phyloP scores from a whole-genome alignment of 1,140 invertebrate species.

The Prorops nasuta region DNA sequence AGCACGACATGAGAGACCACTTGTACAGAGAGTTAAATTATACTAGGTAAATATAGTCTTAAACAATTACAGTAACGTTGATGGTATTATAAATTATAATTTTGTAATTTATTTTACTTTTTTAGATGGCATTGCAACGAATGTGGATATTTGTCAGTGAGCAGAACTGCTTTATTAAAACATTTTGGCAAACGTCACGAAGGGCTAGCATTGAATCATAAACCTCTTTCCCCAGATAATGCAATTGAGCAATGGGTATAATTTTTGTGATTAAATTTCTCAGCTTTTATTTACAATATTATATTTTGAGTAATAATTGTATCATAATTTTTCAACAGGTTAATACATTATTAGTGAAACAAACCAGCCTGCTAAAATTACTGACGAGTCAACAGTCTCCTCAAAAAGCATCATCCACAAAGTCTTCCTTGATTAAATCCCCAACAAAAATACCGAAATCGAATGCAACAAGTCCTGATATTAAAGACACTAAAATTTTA shows the following conservation, averaged over 20 bases:
- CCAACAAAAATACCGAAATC: not conserved
- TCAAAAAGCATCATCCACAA: too few relatives aligned
- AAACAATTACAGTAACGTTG: conserved; percentile 9
- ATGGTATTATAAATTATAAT: not conserved
- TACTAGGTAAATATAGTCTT: conserved; percentile 43
- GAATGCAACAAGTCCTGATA: not conserved
- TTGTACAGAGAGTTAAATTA: conserved; percentile 60
- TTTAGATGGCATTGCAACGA: conserved; percentile 40
- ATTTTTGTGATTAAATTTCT: not conserved
- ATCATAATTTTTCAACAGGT: conserved; percentile 24
- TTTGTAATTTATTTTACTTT: conserved; percentile 8
- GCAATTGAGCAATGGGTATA: conserved; percentile 50
- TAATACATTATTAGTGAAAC: conserved; percentile 29
- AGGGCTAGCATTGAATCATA: conserved; percentile 21
- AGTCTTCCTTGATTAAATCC: not conserved
- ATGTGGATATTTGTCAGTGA: conserved; percentile 44
- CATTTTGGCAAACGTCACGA: conserved; percentile 42
- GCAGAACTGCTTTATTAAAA: conserved; percentile 34
- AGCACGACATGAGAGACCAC: conserved; percentile 59
- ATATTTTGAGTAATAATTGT: not conserved
- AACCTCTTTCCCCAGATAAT: conserved; percentile 34
- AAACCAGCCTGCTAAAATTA: conserved; percentile 32
- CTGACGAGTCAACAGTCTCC: too few relatives aligned
- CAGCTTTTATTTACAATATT: too few relatives aligned
- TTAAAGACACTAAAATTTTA: not conserved